Conservation (phyloP, 64 coral and sea anemone species). For the Platygyra sinensis region DNA sequence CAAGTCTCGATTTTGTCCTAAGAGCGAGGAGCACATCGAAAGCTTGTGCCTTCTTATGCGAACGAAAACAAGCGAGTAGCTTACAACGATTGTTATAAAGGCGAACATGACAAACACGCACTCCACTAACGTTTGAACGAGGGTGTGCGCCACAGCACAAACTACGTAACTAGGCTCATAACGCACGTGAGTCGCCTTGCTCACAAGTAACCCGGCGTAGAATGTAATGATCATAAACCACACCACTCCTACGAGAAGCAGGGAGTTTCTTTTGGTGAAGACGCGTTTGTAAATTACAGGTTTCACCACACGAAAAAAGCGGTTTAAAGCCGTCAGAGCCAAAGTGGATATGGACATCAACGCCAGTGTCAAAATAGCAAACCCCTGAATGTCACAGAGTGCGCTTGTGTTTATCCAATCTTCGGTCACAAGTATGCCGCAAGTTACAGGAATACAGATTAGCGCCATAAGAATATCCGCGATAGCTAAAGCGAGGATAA, state of each 20-base stretch:
- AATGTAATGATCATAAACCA: background rate
- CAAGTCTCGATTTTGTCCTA: background rate
- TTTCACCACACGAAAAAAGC: slow-evolving; percentile 15
- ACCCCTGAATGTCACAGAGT: slow-evolving; percentile 22
- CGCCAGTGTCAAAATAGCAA: background rate
- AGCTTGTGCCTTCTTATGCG: slow-evolving; percentile 3
- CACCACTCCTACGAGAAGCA: background rate
- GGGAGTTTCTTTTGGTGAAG: slow-evolving; percentile 19
- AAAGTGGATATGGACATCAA: slow-evolving; percentile 26
- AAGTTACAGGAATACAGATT: slow-evolving; percentile 13
- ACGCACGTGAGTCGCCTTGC: background rate
- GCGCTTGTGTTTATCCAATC: background rate
- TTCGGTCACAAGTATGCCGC: background rate
- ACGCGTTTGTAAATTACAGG: background rate
- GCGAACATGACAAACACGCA: slow-evolving; percentile 10
- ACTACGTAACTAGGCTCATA: slow-evolving; percentile 2
- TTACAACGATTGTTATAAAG: slow-evolving; percentile 2
- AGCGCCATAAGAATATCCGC: slow-evolving; percentile 1
- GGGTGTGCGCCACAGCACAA: background rate
- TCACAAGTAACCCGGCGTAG: background rate
- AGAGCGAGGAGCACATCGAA: background rate
- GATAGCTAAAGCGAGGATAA: background rate
- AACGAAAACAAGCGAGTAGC: background rate
- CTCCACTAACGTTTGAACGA: slow-evolving; percentile 14
- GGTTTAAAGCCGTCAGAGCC: slow-evolving; percentile 28